Evolutionary conservation across 2,888 invertebrate genomes (phyloP).

Genomic region (Linnaemya tessellans): DNA sequence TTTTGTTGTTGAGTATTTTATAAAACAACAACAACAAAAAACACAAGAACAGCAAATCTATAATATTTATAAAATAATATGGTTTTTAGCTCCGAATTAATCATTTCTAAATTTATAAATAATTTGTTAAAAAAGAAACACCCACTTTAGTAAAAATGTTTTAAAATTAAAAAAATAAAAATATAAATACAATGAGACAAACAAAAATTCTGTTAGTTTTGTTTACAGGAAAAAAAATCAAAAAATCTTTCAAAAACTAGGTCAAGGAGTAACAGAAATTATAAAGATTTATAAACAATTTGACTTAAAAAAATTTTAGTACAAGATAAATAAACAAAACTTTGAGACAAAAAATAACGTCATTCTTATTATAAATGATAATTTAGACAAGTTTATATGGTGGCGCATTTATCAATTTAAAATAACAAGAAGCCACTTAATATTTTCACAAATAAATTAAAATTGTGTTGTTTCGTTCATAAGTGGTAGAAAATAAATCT

Average conservation of each 20-base stretch:
- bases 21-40: no score
- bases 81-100: background rate
- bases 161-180: background rate
- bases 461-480: background rate
- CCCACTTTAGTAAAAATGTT: background rate
- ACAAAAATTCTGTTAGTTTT: background rate
- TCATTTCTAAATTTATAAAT: background rate
- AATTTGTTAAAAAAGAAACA: background rate
- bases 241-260: constrained; percentile 10
- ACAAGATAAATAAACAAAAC: background rate
- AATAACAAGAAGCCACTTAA: background rate
- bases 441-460: background rate
- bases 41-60: background rate
- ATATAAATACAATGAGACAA: background rate
- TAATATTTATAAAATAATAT: background rate
- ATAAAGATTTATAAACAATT: constrained; percentile 2
- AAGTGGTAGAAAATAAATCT: no score
- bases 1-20: background rate
- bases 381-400: constrained; percentile 2
- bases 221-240: constrained; percentile 10
- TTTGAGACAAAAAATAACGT: background rate
- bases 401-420: background rate
- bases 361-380: background rate
- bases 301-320: background rate
- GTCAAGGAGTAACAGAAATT: constrained; percentile 27